Evolutionary conservation across 2,797 vertebrate species (phyloP).

Genomic region (Hypotaenidia okinawae): DNA sequence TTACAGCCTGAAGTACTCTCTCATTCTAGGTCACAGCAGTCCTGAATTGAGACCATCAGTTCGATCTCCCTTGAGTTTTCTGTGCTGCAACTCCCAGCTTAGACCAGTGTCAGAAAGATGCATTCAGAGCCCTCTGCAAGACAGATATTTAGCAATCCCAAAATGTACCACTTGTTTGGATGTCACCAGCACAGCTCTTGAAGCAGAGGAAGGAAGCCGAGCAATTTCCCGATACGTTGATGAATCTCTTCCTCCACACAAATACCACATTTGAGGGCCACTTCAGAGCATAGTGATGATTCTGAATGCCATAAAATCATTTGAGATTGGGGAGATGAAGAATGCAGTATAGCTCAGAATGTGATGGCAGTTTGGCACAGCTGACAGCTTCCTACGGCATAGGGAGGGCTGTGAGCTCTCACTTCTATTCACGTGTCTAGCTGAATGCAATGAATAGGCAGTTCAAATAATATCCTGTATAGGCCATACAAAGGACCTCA

Average conservation of each 20-base stretch:
- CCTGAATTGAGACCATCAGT: neutral
- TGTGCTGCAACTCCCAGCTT: neutral
- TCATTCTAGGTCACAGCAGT: neutral
- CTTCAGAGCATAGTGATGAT: neutral
- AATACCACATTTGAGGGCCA: neutral
- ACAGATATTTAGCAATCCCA: neutral
- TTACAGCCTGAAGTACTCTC: neutral
- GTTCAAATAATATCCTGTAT: neutral
- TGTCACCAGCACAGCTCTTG: neutral
- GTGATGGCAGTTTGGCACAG: neutral
- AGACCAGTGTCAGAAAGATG: neutral
- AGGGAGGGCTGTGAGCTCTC: neutral
- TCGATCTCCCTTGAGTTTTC: neutral
- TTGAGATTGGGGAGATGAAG: neutral
- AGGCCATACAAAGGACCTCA: neutral
- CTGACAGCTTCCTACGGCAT: neutral
- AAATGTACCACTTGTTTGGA: neutral
- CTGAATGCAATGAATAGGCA: neutral
- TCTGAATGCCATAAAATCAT: neutral
- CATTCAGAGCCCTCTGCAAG: neutral
- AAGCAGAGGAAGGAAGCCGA: neutral
- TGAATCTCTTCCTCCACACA: neutral
- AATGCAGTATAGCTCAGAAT: neutral
- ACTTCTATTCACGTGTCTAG: neutral
- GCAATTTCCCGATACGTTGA: neutral